Evolutionary conservation across 2,888 invertebrate genomes (phyloP).

Genomic region (Sthenelais limicola): DNA sequence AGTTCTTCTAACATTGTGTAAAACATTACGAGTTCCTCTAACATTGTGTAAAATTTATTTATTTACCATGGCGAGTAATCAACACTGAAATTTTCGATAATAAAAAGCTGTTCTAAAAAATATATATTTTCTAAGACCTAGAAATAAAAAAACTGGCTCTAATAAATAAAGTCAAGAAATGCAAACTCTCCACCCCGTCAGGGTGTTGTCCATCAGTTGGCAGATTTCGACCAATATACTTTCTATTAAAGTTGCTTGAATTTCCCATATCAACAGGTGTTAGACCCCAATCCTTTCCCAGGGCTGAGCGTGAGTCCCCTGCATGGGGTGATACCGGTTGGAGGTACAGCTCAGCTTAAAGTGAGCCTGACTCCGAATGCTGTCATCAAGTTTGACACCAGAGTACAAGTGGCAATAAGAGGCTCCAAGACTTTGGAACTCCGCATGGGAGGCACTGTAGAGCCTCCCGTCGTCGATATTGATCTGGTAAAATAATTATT

Average conservation of each 20-base stretch:
- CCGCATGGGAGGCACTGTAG: conserved; percentile 71
- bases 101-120: too few species aligned
- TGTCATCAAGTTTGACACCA: conserved; percentile 70
- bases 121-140: too few species aligned
- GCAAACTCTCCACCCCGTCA: too few species aligned
- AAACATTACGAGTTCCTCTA: too few species aligned
- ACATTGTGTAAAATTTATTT: too few species aligned
- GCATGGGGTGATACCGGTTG: conserved; percentile 70
- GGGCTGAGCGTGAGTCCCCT: conserved; percentile 68
- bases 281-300: conserved; percentile 70
- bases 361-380: conserved; percentile 67
- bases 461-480: conserved; percentile 70
- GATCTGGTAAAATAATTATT: conserved; percentile 60
- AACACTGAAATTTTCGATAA: too few species aligned
- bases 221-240: neutral
- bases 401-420: conserved; percentile 67
- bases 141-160: too few species aligned
- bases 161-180: too few species aligned
- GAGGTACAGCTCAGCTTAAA: conserved; percentile 67
- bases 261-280: conserved; percentile 56
- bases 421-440: conserved; percentile 68
- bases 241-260: neutral
- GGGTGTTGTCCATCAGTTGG: too few species aligned
- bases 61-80: too few species aligned
- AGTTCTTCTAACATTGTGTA: too few species aligned